These are phyloP conservation scores for Orchestia grillus DNA, from an alignment of 1,140 invertebrate genomes.

Conservation along the genomic window DNA sequence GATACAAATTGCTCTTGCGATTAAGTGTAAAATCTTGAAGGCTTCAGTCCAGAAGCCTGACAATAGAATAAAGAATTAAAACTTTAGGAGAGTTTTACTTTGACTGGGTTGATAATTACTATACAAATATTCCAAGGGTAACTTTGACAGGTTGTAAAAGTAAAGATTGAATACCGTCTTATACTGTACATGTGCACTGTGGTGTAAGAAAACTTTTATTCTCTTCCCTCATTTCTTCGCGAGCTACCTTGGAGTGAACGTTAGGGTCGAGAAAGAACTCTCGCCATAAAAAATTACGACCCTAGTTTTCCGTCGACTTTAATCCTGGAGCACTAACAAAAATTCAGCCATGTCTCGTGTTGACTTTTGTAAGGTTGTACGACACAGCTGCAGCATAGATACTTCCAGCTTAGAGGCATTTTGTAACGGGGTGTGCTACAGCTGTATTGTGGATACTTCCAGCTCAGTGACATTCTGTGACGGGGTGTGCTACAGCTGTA, in stretches of 20 bases:
- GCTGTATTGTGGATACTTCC: no score
- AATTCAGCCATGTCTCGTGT: background rate
- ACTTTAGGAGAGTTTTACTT: background rate
- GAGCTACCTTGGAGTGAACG: background rate
- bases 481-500: no score
- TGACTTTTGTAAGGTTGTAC: background rate
- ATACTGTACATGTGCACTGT: background rate
- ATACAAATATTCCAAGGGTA: background rate
- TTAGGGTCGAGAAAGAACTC: background rate
- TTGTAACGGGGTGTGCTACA: background rate
- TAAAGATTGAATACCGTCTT: background rate
- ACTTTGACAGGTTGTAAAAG: background rate
- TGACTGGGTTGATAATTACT: background rate
- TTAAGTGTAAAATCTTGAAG: background rate
- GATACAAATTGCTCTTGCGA: background rate
- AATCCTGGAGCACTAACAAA: background rate
- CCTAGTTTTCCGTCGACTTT: background rate
- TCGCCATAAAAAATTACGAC: conserved; percentile 1
- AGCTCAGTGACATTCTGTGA: no score
- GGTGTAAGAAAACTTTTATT: background rate
- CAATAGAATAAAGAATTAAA: background rate
- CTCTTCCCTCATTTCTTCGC: background rate
- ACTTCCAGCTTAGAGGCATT: background rate
- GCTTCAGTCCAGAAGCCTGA: background rate
- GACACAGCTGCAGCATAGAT: background rate